Percentiles rank a stretch among this genome's conserved stretches.
Evolutionary conservation across 37 sponge, comb jelly and placozoan species (phyloP).

Genomic region (Halisarca cf. caerulea): DNA sequence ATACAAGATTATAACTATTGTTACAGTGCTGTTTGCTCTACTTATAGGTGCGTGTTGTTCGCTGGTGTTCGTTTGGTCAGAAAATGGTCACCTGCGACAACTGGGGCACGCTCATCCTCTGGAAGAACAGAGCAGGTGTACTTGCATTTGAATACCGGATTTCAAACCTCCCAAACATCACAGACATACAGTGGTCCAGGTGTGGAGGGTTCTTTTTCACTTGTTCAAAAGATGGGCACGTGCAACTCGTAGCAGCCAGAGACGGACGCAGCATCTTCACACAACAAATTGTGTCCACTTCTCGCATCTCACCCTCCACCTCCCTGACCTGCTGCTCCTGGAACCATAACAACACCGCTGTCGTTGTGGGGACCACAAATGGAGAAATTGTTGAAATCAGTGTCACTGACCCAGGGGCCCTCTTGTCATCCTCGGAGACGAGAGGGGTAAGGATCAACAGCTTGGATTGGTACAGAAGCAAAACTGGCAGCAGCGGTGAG

Average conservation of each 20-base stretch:
- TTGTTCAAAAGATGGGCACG: constrained; percentile 33
- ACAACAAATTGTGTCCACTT: constrained; percentile 26
- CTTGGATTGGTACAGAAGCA: constrained; percentile 19
- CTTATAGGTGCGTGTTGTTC: constrained; percentile 35
- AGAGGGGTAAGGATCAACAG: constrained; percentile 18
- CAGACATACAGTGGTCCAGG: constrained; percentile 56
- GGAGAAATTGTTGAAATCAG: constrained; percentile 43
- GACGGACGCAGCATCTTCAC: constrained; percentile 25
- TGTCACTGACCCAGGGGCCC: constrained; percentile 10
- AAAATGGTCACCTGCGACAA: constrained; percentile 44
- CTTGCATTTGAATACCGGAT: constrained; percentile 31
- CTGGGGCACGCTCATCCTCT: constrained; percentile 47
- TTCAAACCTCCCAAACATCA: neutral
- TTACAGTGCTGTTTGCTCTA: neutral
- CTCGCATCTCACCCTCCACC: neutral
- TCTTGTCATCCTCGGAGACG: constrained; percentile 27
- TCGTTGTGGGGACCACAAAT: constrained; percentile 47
- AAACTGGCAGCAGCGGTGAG: neutral
- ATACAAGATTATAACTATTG: too few species aligned
- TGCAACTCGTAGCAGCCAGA: constrained; percentile 17
- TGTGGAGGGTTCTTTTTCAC: constrained; percentile 33
- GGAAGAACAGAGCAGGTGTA: constrained; percentile 50
- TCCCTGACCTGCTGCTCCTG: constrained; percentile 34
- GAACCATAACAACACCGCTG: constrained; percentile 24
- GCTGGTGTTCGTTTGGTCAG: constrained; percentile 38